phyloP scores from a whole-genome alignment of 2,113 vertebrate species.

The Hyla sarda region DNA sequence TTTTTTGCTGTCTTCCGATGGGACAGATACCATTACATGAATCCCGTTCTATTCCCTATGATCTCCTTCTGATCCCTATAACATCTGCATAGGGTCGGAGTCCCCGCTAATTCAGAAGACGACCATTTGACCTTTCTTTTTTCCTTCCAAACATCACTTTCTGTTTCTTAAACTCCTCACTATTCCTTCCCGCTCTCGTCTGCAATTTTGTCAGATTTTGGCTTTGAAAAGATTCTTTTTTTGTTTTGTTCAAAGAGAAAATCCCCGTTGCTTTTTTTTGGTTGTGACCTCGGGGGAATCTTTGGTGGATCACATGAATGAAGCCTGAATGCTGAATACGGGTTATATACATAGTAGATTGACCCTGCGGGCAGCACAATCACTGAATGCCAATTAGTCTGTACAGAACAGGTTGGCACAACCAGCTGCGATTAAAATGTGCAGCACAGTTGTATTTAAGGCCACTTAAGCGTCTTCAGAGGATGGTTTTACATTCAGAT shows the following conservation, averaged over 20 bases:
- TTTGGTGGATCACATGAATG: conserved; percentile 31
- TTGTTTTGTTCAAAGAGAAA: conserved; percentile 29
- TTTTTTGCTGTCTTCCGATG: background rate
- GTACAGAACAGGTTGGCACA: background rate
- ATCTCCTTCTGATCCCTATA: background rate
- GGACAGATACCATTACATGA: background rate
- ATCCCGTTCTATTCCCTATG: background rate
- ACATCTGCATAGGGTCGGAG: background rate
- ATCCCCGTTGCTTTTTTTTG: conserved; percentile 34
- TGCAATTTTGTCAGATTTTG: conserved; percentile 14
- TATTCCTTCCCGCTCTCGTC: background rate
- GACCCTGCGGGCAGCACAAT: background rate
- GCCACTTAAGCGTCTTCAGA: too few species aligned
- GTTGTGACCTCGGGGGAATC: conserved; percentile 30
- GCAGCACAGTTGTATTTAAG: too few species aligned
- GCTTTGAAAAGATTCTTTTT: conserved; percentile 28
- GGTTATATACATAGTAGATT: conserved; percentile 10
- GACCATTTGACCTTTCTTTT: conserved; percentile 1
- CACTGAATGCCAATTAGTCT: conserved; percentile 41
- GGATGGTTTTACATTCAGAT: too few species aligned
- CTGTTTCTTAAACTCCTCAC: background rate
- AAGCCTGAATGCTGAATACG: conserved; percentile 33
- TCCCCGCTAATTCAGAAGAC: background rate
- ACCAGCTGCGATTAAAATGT: too few species aligned
- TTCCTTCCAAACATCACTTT: background rate